Evolutionary conservation across 2,888 invertebrate genomes (phyloP), one percentile per base, ranked within the genome.

Genomic region (Sesia bembeciformis): DNA sequence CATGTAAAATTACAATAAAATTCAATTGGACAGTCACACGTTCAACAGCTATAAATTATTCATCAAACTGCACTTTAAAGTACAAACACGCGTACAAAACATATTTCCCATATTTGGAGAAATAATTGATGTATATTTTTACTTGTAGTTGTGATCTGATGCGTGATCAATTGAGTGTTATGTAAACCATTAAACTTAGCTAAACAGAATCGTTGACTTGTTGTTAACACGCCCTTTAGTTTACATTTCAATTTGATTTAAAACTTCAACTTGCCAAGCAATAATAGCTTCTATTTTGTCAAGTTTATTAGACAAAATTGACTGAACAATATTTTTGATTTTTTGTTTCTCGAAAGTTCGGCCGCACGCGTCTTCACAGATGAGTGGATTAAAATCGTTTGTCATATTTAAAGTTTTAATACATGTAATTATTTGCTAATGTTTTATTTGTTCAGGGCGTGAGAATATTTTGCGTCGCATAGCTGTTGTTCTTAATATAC

Each of bases 151-250:
- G 78, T 78, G 75, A 74, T 66, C 59, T 68, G 78, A 84, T 78
- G 81, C 84, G 76, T 76, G 74, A 78, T 83, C 82, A 87, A 88
- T 87, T 83, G 84, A 76, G 74, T 88, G 86, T 87, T 83, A 84
- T 78, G 70, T 66, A 84, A 84, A 82, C 84, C 84, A 86, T 85
- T 86, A 77, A 83, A 84, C 80, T 81, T 72, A 60, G 65, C 75
- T 78, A 78, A 78, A 81, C 70, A 74, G 68, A 66, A 65, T 62
- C 68, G 67, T 73, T 72, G 70, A 72, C 70, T 65, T 68, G 67
- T 65, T 68, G 67, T 78, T 74, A 75, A 70, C 74, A 84, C 84
- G 81, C 85, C 86, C 82, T 74, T 61, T 57, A 80, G 80, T 81
- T 84, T 80, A 81, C 70, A 80, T 76, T 74, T 72, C 68, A 78